Evolutionary conservation across 2,888 invertebrate species (phyloP).

Genomic region (Metacarcinus magister): DNA sequence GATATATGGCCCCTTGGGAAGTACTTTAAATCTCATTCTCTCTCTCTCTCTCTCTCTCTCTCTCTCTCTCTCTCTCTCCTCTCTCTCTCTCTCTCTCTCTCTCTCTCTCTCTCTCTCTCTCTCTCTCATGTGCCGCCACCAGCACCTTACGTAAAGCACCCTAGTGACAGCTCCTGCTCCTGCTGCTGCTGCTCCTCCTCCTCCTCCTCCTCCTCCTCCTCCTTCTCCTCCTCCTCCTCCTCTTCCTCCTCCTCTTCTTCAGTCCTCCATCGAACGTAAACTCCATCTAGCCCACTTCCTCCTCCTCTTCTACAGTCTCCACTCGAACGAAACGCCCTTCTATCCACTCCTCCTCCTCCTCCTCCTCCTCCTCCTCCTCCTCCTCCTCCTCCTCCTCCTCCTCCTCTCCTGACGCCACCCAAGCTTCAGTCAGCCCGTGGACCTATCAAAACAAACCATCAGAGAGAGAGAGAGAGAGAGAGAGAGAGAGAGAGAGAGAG

Average conservation of each 20-base stretch:
- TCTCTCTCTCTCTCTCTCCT: constrained; percentile 36
- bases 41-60: background rate
- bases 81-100: too few relatives aligned
- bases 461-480: too few relatives aligned
- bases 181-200: background rate
- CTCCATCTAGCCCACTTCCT: background rate
- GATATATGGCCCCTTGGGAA: background rate
- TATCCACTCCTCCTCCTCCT: background rate
- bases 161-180: background rate
- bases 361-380: background rate
- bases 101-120: background rate
- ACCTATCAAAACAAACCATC: constrained; percentile 15
- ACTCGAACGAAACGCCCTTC: background rate
- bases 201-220: background rate
- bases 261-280: too few relatives aligned
- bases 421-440: background rate
- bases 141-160: background rate
- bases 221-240: too few relatives aligned
- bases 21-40: background rate
- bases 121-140: constrained; percentile 8
- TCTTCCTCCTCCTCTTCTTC: too few relatives aligned
- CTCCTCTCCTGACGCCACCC: background rate
- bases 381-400: background rate
- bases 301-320: background rate
- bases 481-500: too few relatives aligned